phyloP scores from a whole-genome alignment of 1,140 invertebrate species.

The Neocloeon triangulifer region DNA sequence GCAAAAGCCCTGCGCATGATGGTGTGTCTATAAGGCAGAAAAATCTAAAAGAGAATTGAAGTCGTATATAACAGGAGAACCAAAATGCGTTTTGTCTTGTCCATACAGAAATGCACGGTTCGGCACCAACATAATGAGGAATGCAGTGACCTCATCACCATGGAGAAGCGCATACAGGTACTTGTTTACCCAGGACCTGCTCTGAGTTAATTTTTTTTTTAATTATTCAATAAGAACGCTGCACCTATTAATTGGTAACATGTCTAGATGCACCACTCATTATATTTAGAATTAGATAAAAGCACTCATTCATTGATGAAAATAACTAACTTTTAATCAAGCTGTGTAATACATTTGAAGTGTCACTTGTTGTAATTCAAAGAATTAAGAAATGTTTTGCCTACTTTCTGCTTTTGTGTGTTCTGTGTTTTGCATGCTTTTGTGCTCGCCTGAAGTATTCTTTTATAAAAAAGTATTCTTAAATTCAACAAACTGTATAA shows the following conservation, averaged over 20 bases:
- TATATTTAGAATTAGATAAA: not conserved
- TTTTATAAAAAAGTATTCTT: too few species aligned
- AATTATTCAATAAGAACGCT: not conserved
- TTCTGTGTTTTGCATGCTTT: slow-evolving; percentile 1
- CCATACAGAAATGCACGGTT: slow-evolving; percentile 60
- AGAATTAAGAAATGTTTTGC: not conserved
- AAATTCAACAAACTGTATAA: too few species aligned
- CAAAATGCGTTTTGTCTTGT: slow-evolving; percentile 1
- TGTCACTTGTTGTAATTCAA: not conserved
- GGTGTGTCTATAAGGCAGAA: too few species aligned
- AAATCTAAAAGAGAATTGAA: too few species aligned
- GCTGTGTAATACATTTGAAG: too few species aligned
- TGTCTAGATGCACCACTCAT: not conserved
- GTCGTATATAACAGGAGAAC: too few species aligned
- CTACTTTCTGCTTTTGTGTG: slow-evolving; percentile 1
- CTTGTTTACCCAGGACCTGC: too few species aligned
- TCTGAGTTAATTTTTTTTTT: not conserved
- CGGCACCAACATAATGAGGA: slow-evolving; percentile 82
- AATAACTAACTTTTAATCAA: too few species aligned
- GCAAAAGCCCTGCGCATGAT: too few species aligned
- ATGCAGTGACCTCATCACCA: slow-evolving; percentile 77
- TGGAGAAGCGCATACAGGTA: slow-evolving; percentile 77
- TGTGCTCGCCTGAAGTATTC: slow-evolving; percentile 1
- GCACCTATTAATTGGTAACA: slow-evolving; percentile 1
- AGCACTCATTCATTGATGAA: slow-evolving; percentile 2